Conservation (phyloP, 2,113 vertebrate species). For the Ceuthmochares aereus region DNA sequence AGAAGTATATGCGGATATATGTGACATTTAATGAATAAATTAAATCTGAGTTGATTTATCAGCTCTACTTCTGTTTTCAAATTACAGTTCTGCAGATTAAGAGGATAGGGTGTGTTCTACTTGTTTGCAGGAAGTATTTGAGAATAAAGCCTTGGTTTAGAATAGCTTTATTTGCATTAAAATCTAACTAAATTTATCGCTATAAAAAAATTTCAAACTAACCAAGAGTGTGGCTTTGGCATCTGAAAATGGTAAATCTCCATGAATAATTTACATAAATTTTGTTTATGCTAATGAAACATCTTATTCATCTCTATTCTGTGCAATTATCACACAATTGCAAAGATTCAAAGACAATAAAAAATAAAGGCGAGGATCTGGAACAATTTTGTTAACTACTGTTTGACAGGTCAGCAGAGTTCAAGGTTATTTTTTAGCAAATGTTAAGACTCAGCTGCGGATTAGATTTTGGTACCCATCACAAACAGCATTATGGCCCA, state of each 20-base stretch:
- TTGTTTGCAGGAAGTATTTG: slow-evolving; percentile 42
- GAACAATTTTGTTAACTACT: neutral
- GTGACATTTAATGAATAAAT: slow-evolving; percentile 49
- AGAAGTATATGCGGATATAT: slow-evolving; percentile 1
- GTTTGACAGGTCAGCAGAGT: neutral
- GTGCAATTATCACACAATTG: neutral
- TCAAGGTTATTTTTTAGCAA: slow-evolving; percentile 37
- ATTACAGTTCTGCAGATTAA: slow-evolving; percentile 31
- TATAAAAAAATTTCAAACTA: slow-evolving; percentile 11
- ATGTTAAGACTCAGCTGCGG: neutral
- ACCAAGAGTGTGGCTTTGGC: neutral
- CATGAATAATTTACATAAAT: slow-evolving; percentile 14
- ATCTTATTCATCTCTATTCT: neutral
- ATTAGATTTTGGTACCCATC: neutral
- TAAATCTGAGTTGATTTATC: slow-evolving; percentile 59
- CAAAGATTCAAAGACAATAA: slow-evolving; percentile 8
- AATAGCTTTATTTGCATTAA: slow-evolving; percentile 27
- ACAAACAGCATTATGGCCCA: neutral
- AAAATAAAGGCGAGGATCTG: neutral
- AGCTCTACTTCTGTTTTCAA: slow-evolving; percentile 40
- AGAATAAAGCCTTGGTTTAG: slow-evolving; percentile 1
- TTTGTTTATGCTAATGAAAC: slow-evolving; percentile 14
- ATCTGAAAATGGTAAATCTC: slow-evolving; percentile 12
- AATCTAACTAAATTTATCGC: slow-evolving; percentile 24
- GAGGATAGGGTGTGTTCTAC: neutral